These are phyloP conservation scores for Mimachlamys varia DNA, from an alignment of 2,888 invertebrate species.

Conservation along the genomic window DNA sequence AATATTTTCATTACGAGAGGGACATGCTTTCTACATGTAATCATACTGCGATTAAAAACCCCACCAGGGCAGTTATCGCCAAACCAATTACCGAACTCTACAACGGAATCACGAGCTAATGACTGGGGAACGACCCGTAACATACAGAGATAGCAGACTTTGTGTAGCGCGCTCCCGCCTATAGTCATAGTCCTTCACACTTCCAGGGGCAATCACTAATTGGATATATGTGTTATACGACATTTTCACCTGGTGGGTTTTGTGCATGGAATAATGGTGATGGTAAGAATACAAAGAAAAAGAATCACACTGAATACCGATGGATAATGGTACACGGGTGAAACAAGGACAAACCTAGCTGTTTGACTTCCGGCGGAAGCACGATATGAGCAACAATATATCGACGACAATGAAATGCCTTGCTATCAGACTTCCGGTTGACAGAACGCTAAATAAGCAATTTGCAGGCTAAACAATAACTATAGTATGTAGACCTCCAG, in stretches of 20 bases:
- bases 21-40: slow-evolving; percentile 8
- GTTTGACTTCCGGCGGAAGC: not conserved
- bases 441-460: too few species aligned
- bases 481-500: too few species aligned
- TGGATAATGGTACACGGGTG: not conserved
- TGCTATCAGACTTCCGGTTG: too few species aligned
- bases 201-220: not conserved
- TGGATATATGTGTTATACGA: not conserved
- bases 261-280: not conserved
- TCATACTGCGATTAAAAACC: not conserved
- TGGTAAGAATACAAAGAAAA: not conserved
- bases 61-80: slow-evolving; percentile 13
- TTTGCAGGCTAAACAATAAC: too few species aligned
- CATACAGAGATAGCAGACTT: not conserved
- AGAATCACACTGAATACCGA: not conserved
- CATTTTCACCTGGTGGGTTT: not conserved
- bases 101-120: not conserved
- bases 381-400: too few species aligned
- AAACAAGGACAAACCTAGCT: not conserved
- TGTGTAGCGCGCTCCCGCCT: not conserved
- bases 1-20: slow-evolving; percentile 7
- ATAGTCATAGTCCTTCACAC: not conserved
- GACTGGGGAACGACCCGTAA: not conserved
- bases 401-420: too few species aligned
- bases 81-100: slow-evolving; percentile 10